Evolutionary conservation across 2,888 invertebrate genomes (phyloP).

Genomic region (Shargacucullia verbasci): DNA sequence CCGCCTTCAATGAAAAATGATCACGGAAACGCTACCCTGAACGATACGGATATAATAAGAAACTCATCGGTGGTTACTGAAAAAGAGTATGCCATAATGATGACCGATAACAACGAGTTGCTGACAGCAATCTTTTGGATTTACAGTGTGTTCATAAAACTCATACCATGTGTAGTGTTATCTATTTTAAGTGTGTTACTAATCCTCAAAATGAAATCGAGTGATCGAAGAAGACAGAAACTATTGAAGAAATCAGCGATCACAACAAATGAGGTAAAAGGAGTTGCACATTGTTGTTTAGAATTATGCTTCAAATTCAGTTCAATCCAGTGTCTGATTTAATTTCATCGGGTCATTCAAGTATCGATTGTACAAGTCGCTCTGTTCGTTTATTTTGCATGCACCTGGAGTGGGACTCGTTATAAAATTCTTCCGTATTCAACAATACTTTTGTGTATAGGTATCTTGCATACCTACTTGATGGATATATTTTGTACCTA

Average conservation of each 20-base stretch:
- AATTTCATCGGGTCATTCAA: constrained; percentile 13
- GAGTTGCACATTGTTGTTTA: constrained; percentile 34
- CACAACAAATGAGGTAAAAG: constrained; percentile 77
- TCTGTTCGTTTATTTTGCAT: constrained; percentile 8
- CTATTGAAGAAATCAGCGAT: constrained; percentile 87
- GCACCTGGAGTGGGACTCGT: background rate
- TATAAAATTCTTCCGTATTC: constrained; percentile 4
- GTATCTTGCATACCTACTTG: constrained; percentile 14
- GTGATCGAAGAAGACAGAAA: constrained; percentile 93
- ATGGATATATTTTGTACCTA: constrained; percentile 9
- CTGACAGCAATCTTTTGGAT: constrained; percentile 95
- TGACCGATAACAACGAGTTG: constrained; percentile 90
- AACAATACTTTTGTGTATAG: constrained; percentile 15
- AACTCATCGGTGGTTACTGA: constrained; percentile 71
- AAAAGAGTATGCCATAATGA: constrained; percentile 91
- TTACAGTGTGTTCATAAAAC: constrained; percentile 97
- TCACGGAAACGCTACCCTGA: constrained; percentile 65
- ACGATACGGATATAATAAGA: constrained; percentile 58
- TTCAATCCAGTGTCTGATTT: constrained; percentile 16
- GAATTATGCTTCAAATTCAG: constrained; percentile 8
- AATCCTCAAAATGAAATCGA: constrained; percentile 93
- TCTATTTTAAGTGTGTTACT: constrained; percentile 94
- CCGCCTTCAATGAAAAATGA: constrained; percentile 41
- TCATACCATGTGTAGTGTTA: constrained; percentile 96
- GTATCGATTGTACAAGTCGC: constrained; percentile 10